Evolutionary conservation across 2,888 invertebrate genomes (phyloP).

Genomic region (Gibbula magus): DNA sequence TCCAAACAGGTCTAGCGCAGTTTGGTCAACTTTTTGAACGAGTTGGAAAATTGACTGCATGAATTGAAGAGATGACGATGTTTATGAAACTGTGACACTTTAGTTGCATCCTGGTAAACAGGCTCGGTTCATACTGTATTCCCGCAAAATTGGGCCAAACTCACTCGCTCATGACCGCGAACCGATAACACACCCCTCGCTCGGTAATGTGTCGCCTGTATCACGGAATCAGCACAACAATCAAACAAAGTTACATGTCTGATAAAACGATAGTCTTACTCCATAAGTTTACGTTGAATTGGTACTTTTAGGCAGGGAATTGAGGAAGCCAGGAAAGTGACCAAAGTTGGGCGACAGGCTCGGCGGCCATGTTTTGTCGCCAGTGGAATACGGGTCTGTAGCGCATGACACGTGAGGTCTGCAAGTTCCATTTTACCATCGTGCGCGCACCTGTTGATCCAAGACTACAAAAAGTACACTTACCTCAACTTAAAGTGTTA

Average conservation of each 20-base stretch:
- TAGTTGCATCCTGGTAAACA: slow-evolving; percentile 23
- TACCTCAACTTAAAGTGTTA: not conserved
- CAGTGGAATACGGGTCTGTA: slow-evolving; percentile 22
- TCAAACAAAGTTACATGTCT: not conserved
- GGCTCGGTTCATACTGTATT: not conserved
- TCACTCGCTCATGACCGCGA: slow-evolving; percentile 20
- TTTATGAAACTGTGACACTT: slow-evolving; percentile 22
- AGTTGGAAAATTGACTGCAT: not conserved
- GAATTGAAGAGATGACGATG: not conserved
- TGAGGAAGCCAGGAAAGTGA: slow-evolving; percentile 2
- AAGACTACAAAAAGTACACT: slow-evolving; percentile 6
- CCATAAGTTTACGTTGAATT: not conserved
- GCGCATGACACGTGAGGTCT: slow-evolving; percentile 23
- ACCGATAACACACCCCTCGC: not conserved
- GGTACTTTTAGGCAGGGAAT: not conserved
- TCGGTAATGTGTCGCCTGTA: not conserved
- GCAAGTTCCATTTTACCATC: slow-evolving; percentile 16
- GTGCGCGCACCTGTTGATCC: slow-evolving; percentile 14
- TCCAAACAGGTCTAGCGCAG: not conserved
- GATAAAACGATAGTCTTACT: slow-evolving; percentile 1
- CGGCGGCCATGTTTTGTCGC: slow-evolving; percentile 27
- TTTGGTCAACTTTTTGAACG: not conserved
- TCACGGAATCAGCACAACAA: not conserved
- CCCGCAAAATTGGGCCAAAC: slow-evolving; percentile 22
- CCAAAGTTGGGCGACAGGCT: slow-evolving; percentile 18